Conservation (phyloP, 1,140 invertebrate genomes). For the Cecropterus lyciades region DNA sequence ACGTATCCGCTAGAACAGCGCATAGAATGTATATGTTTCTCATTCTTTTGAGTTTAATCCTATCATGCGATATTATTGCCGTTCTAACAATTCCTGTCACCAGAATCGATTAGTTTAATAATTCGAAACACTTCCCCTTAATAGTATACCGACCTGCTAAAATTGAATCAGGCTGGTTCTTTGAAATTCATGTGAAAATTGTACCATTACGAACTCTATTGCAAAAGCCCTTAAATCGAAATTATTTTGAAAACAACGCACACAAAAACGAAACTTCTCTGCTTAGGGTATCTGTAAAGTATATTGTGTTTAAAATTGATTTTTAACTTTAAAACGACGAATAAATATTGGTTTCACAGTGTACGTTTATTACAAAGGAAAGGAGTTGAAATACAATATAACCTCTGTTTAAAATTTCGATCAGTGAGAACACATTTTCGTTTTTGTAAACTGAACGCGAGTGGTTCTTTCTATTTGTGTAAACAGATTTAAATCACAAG, state of each 20-base stretch:
- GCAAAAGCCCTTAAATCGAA: no score
- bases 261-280: conserved; percentile 12
- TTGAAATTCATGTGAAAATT: neutral
- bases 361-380: neutral
- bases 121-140: conserved; percentile 23
- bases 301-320: conserved; percentile 10
- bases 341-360: neutral
- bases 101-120: conserved; percentile 13
- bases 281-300: conserved; percentile 12
- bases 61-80: no score
- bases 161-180: conserved; percentile 13
- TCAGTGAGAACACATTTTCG: no score
- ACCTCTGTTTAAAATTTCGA: neutral
- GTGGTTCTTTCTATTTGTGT: no score
- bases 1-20: no score
- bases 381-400: neutral
- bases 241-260: neutral
- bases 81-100: neutral
- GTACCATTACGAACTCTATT: neutral
- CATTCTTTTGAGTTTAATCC: no score
- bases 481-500: no score
- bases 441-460: no score
- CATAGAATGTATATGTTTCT: no score
- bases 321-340: conserved; percentile 7
- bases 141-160: conserved; percentile 16